Conservation (phyloP, 2,797 vertebrate species). For the Aselliscus stoliczkanus region DNA sequence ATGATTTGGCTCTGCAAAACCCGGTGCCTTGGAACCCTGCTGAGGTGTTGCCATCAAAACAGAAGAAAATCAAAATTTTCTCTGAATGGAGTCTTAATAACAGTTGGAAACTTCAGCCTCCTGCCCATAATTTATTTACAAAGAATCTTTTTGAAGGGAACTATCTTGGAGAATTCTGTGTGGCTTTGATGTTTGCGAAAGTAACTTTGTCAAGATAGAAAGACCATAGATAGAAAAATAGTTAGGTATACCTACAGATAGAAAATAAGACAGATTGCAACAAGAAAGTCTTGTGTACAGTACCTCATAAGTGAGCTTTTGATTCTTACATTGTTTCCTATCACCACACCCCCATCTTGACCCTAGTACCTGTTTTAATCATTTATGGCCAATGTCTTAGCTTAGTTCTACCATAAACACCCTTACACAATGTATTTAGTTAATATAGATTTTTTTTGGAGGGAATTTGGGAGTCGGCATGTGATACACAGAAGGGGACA, state of each 20-base stretch:
- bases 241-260: background rate
- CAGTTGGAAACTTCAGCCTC: conserved; percentile 71
- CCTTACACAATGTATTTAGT: background rate
- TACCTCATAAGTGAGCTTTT: background rate
- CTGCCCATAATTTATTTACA: conserved; percentile 77
- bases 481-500: background rate
- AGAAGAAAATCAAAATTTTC: conserved; percentile 50
- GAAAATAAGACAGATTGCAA: conserved; percentile 28
- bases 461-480: background rate
- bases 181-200: conserved; percentile 72
- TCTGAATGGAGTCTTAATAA: conserved; percentile 73
- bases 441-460: background rate
- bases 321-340: background rate
- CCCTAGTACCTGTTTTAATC: background rate
- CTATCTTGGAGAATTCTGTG: conserved; percentile 68
- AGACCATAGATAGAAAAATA: conserved; percentile 47
- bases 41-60: conserved; percentile 51
- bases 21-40: conserved; percentile 15
- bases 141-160: conserved; percentile 72
- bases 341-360: background rate
- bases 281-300: background rate
- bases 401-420: background rate
- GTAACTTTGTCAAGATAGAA: conserved; percentile 44
- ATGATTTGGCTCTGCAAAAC: conserved; percentile 33
- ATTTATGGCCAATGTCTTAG: background rate